Conservation (phyloP, 2,888 invertebrate species). For the Chaetogeoica ovagalla region DNA sequence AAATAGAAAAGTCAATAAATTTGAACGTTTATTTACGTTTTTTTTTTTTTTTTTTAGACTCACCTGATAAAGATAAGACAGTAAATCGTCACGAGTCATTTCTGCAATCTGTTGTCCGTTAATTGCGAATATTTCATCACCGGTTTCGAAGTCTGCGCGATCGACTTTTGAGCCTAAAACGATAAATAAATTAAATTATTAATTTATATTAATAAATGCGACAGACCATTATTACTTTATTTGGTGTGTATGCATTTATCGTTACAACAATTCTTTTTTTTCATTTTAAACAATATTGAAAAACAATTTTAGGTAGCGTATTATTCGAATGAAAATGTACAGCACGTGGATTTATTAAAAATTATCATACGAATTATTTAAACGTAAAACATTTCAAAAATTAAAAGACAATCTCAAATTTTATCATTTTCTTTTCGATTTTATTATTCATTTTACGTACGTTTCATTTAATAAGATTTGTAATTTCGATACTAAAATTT, state of each 20-base stretch:
- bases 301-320: not conserved
- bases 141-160: slow-evolving; percentile 47
- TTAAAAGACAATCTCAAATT: not conserved
- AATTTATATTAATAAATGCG: not conserved
- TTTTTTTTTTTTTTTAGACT: slow-evolving; percentile 11
- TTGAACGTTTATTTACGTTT: not conserved
- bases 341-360: not conserved
- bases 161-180: slow-evolving; percentile 46
- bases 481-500: not conserved
- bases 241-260: too few relatives aligned
- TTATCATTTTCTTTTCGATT: not conserved
- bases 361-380: too few relatives aligned
- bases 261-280: not conserved
- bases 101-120: slow-evolving; percentile 50
- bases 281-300: not conserved
- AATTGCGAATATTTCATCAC: slow-evolving; percentile 50
- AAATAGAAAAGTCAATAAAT: too few relatives aligned
- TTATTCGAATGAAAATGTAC: not conserved
- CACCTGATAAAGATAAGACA: slow-evolving; percentile 46
- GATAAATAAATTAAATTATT: not conserved
- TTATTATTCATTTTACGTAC: not conserved
- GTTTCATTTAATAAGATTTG: not conserved
- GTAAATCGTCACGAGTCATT: slow-evolving; percentile 48
- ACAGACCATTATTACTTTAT: not conserved
- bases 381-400: too few relatives aligned